A percentile compares a stretch with the other conserved stretches of the same genome.
These are phyloP conservation scores for Leucophenga varia DNA, from an alignment of 1,140 invertebrate species.

Conservation along the genomic window DNA sequence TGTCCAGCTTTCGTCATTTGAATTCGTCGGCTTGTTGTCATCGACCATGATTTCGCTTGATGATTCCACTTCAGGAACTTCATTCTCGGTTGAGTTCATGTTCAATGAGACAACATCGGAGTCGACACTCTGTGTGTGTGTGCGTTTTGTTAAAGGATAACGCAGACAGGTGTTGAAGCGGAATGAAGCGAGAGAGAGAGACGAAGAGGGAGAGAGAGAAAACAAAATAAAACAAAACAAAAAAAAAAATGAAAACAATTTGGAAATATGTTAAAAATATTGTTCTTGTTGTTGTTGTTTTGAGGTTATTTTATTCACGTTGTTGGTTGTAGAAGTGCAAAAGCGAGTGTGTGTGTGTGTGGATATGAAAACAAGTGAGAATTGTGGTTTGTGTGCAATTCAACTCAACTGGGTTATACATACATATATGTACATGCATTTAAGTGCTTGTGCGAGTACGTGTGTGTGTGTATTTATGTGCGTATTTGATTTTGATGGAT, in stretches of 20 bases:
- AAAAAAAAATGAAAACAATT: no score
- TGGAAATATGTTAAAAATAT: no score
- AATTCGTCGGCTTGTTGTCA: constrained; percentile 68
- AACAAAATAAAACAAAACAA: neutral
- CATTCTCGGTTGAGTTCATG: constrained; percentile 67
- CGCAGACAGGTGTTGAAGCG: no score
- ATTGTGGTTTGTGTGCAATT: neutral
- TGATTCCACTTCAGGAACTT: constrained; percentile 66
- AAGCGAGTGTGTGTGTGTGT: neutral
- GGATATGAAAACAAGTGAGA: constrained; percentile 6
- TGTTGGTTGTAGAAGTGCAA: neutral
- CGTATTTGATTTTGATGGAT: constrained; percentile 18
- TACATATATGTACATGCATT: constrained; percentile 10
- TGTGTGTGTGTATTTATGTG: constrained; percentile 6
- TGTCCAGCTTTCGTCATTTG: constrained; percentile 83
- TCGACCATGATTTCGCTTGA: constrained; percentile 66
- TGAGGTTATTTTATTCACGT: no score
- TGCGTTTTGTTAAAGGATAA: neutral
- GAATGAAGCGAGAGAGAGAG: neutral
- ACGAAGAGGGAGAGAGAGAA: neutral
- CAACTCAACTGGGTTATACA: constrained; percentile 17
- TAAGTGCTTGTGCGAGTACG: constrained; percentile 6
- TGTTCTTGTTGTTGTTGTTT: no score
- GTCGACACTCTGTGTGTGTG: constrained; percentile 68
- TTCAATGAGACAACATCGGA: constrained; percentile 71